phyloP scores from a whole-genome alignment of 2,797 vertebrate genomes.

The Pangasius larnaudii region DNA sequence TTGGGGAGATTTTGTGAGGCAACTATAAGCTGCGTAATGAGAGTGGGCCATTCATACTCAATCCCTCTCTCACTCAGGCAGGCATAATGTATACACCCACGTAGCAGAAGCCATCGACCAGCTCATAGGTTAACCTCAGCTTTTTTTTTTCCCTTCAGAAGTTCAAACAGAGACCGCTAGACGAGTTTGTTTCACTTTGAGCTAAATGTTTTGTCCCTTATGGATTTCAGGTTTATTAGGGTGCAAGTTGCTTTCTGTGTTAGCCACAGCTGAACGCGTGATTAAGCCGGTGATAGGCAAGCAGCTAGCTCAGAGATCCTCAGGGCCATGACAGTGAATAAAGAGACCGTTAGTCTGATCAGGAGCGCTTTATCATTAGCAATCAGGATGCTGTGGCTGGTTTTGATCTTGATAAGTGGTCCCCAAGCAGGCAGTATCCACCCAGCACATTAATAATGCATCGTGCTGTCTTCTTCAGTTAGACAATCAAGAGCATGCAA shows the following conservation, averaged over 20 bases:
- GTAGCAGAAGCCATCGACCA: not conserved
- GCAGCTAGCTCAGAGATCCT: not conserved
- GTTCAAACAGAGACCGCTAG: not conserved
- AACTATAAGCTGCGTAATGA: slow-evolving; percentile 54
- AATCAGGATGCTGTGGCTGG: slow-evolving; percentile 13
- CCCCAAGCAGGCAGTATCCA: slow-evolving; percentile 1
- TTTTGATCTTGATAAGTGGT: slow-evolving; percentile 41
- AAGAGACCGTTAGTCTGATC: slow-evolving; percentile 12
- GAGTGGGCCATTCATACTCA: slow-evolving; percentile 23
- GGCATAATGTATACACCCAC: not conserved
- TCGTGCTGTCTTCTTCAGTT: slow-evolving; percentile 21
- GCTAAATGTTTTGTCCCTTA: slow-evolving; percentile 1
- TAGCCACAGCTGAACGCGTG: slow-evolving; percentile 15
- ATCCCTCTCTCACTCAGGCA: not conserved
- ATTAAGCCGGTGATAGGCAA: slow-evolving; percentile 14
- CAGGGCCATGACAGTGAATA: not conserved
- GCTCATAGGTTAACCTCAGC: not conserved
- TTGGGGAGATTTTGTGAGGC: slow-evolving; percentile 47
- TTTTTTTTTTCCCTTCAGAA: not conserved
- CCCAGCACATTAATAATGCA: slow-evolving; percentile 35
- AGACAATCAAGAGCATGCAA: not conserved
- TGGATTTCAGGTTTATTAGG: slow-evolving; percentile 29
- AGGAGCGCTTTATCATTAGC: slow-evolving; percentile 6
- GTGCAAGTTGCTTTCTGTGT: not conserved
- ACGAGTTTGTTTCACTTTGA: slow-evolving; percentile 1